Evolutionary conservation across 2,888 invertebrate genomes (phyloP).

Genomic region (Rhingia rostrata): DNA sequence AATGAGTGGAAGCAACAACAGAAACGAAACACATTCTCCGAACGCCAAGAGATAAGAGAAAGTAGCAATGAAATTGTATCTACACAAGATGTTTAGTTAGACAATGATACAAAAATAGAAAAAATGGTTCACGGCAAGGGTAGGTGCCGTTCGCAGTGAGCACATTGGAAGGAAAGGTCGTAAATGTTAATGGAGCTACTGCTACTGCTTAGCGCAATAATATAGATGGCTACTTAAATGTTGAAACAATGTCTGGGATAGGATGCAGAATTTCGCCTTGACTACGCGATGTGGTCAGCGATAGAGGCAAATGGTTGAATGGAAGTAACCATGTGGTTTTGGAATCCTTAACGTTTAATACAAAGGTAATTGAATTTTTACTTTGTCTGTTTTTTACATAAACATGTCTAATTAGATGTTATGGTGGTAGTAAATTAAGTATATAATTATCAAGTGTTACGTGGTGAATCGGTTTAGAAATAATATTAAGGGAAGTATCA

Average conservation of each 20-base stretch:
- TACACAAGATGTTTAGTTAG: slow-evolving; percentile 69
- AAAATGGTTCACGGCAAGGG: slow-evolving; percentile 36
- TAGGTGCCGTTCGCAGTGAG: slow-evolving; percentile 42
- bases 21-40: slow-evolving; percentile 66
- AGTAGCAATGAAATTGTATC: slow-evolving; percentile 70
- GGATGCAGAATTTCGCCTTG: slow-evolving; percentile 52
- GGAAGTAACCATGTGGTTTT: neutral
- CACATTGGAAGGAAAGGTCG: slow-evolving; percentile 51
- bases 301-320: slow-evolving; percentile 5
- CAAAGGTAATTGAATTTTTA: slow-evolving; percentile 32
- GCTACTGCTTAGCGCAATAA: slow-evolving; percentile 42
- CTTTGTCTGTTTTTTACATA: neutral
- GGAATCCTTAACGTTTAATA: slow-evolving; percentile 27
- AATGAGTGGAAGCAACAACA: slow-evolving; percentile 63
- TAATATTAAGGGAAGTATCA: too few relatives aligned
- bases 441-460: too few relatives aligned
- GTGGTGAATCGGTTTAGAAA: too few relatives aligned
- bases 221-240: slow-evolving; percentile 40
- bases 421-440: too few relatives aligned
- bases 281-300: slow-evolving; percentile 29
- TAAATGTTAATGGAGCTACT: slow-evolving; percentile 60
- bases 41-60: slow-evolving; percentile 68
- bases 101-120: slow-evolving; percentile 42
- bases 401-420: neutral
- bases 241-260: slow-evolving; percentile 53